Base-by-base conservation (phyloP, 2,113 vertebrate genomes). In the Thinocorus orbignyianus region DNA sequence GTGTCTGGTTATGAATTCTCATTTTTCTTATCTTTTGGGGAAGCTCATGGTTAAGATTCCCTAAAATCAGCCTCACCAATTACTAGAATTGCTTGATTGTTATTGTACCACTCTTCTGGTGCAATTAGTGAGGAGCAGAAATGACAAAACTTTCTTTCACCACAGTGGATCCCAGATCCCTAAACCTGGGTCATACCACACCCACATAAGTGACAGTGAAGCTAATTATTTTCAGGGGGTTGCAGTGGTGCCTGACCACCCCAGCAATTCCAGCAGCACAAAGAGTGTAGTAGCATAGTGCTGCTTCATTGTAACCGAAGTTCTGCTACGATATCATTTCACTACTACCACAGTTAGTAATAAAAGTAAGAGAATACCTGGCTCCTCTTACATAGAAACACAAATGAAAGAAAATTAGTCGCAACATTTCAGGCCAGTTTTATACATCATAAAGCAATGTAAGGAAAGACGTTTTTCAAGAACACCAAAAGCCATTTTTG, bases 381-480 rank as follows among this genome's bases (percentile, higher is more conserved):
- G 18, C 71, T 55, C 28, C 30, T 11, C 54, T 54, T 46, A 60
- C 0, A 3, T 4, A 81, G 81, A 91, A 69, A 90, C 8, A 73
- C 3, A 69, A 77, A 57, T 23, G 37, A 49, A 81, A 68, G 39
- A 74, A 72, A 89, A 84, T 28, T 17, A 69, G 49, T 33, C 48
- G 74, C 42, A 86, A 81, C 16, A n/a, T 41, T 85, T 95, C 48
- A 90, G 73, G 78, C 49, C 73, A 72, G 31, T 65, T 92, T 91
- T 90, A 92, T 82, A 93, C 66, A 82, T 49, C 77, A 91, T 58
- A 92, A 93, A 95, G 68, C 41, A 85, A 61, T 49, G 60, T 80
- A 68, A 2, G 4, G 31, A 81, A 46, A 84, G 35, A 1, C 17
- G 71, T 33, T 81, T 87, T 51, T 78, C 48, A 89, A 64, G 9